These are phyloP conservation scores for Acyrthosiphon pisum DNA, from an alignment of 1,140 invertebrate genomes.

Conservation along the genomic window DNA sequence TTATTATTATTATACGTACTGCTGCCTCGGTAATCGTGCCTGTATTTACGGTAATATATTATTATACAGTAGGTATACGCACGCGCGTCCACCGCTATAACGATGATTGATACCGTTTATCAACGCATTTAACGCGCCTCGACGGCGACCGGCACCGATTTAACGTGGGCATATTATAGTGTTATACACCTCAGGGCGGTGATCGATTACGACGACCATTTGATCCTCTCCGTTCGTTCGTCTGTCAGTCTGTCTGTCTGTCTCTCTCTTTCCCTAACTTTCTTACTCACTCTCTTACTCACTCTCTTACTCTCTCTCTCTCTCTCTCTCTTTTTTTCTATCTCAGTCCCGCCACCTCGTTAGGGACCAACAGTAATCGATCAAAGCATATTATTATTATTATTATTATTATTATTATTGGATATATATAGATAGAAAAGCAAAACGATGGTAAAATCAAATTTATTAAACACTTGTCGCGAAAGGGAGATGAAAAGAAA, in stretches of 20 bases:
- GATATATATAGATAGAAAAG: not conserved
- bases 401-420: not conserved
- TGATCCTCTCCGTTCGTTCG: not conserved
- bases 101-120: conserved; percentile 37
- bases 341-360: not conserved
- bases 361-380: not conserved
- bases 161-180: not conserved
- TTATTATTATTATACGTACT: not conserved
- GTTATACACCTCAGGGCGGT: not conserved
- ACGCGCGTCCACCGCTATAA: not conserved
- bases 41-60: not conserved
- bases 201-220: conserved; percentile 31
- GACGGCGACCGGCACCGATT: conserved; percentile 8
- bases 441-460: not conserved
- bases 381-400: not conserved
- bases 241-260: not conserved
- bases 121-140: not conserved
- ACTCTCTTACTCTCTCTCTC: not conserved
- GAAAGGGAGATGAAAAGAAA: not conserved
- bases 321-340: not conserved
- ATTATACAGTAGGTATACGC: not conserved
- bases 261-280: not conserved
- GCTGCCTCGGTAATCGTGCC: not conserved
- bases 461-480: not conserved
- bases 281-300: too few relatives aligned